Conservation (phyloP, 1,140 invertebrate genomes). For the Nephila pilipes region DNA sequence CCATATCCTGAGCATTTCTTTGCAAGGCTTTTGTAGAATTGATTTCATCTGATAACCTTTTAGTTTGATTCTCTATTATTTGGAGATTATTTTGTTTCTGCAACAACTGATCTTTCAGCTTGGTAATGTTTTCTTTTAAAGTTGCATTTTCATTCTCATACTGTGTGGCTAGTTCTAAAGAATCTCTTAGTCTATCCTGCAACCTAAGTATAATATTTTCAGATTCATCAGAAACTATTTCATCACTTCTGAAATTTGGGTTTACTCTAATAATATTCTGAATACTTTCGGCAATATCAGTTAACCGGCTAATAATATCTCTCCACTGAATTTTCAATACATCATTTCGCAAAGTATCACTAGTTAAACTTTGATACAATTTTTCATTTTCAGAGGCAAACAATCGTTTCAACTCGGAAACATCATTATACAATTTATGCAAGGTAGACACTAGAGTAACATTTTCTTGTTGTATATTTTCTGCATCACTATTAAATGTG, state of each 20-base stretch:
- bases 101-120: background rate
- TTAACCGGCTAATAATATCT: conserved; percentile 49
- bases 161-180: conserved; percentile 33
- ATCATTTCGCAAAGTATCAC: conserved; percentile 1
- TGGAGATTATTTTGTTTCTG: conserved; percentile 9
- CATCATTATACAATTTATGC: conserved; percentile 53
- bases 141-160: conserved; percentile 60
- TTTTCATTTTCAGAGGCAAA: conserved; percentile 69
- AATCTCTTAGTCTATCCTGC: conserved; percentile 43
- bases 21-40: background rate
- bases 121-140: conserved; percentile 36
- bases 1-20: background rate
- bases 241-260: background rate
- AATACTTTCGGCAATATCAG: conserved; percentile 51
- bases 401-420: conserved; percentile 46
- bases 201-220: conserved; percentile 47
- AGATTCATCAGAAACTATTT: background rate
- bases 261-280: background rate
- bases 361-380: background rate
- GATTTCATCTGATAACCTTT: background rate
- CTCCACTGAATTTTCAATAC: conserved; percentile 30
- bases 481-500: background rate
- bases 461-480: background rate
- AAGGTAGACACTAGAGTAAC: background rate
- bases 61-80: background rate